Base-by-base conservation (phyloP, 2,888 invertebrate genomes). In the Phrixothrix hirtus region DNA sequence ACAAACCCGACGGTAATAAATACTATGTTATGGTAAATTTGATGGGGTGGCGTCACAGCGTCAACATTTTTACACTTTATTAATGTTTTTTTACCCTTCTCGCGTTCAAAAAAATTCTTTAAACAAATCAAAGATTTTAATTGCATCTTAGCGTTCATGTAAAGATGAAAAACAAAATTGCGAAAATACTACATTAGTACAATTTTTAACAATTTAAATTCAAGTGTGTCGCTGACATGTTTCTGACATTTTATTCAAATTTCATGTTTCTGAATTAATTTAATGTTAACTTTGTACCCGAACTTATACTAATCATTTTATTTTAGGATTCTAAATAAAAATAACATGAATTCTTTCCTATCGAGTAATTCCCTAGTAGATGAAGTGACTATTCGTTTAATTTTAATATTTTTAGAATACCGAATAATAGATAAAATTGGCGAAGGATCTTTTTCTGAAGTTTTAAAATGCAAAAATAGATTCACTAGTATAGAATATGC, bases 361-460 rank as follows among this genome's bases (percentile, higher is more conserved):
- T 41, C 52, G 16, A 52, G 52, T 52, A 52, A 17, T 29, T 11
- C 11, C 1, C 11, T 15, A 9, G 12, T 11, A 29, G 7, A 7
- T 2, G 3, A 34, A 45, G 16, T 5, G 7, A 32, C 7, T 13
- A 13, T 25, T n/a, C 21, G 21, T 34, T 21, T 11, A 3, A 11
- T 17, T 53, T 27, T 4, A 10, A 11, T 35, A 30, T 52, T 70
- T 67, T 32, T 69, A 84, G 85, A 83, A 72, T 86, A 85, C 71
- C 79, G 79, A 69, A 76, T 85, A 57, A 67, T 85, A 51, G 77
- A 81, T 50, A 83, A 85, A 77, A 83, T 85, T 66, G 86, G 86
- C 13, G 86, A 86, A 72, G 86, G 86, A 9, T 83, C 85, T 15
- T 86, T 85, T 75, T 84, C 86, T 1, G 84, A 85, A 66, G 86